A percentile compares a stretch with the other conserved stretches of the same genome.
These are phyloP conservation scores for Neoscelio sp. DNA, from an alignment of 2,888 invertebrate genomes.

Conservation along the genomic window DNA sequence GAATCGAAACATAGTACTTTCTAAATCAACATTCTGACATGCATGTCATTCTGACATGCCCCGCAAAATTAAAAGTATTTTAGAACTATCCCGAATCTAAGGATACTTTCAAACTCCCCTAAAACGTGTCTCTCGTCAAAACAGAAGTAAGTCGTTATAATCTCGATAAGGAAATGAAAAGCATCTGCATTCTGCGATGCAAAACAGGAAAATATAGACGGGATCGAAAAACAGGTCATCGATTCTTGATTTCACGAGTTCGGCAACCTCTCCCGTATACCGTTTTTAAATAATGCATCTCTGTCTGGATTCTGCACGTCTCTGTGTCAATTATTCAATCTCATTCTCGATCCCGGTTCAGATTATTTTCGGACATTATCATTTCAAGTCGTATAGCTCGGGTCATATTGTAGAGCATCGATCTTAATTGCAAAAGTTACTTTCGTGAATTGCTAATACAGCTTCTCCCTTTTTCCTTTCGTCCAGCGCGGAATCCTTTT, in stretches of 20 bases:
- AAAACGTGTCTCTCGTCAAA: no score
- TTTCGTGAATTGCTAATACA: no score
- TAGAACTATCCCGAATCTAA: no score
- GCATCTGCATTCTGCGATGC: neutral
- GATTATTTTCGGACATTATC: slow-evolving; percentile 35
- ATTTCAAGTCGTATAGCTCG: slow-evolving; percentile 2
- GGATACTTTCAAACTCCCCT: no score
- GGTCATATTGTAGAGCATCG: slow-evolving; percentile 12
- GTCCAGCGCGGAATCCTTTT: no score
- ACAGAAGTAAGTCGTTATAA: no score
- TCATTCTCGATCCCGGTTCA: neutral
- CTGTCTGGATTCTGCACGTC: slow-evolving; percentile 20
- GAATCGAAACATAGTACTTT: no score
- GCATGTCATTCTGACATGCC: no score
- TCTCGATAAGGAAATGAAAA: no score
- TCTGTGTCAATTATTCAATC: slow-evolving; percentile 44
- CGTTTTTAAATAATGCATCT: slow-evolving; percentile 49
- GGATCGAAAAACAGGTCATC: slow-evolving; percentile 44
- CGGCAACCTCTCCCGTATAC: slow-evolving; percentile 26
- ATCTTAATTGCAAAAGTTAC: neutral
- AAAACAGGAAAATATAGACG: neutral
- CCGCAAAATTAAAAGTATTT: no score
- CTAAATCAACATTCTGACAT: no score
- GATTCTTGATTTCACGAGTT: slow-evolving; percentile 39
- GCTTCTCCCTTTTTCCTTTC: no score